Conservation (phyloP, 2,113 vertebrate genomes). For the Stigmatopora nigra region DNA sequence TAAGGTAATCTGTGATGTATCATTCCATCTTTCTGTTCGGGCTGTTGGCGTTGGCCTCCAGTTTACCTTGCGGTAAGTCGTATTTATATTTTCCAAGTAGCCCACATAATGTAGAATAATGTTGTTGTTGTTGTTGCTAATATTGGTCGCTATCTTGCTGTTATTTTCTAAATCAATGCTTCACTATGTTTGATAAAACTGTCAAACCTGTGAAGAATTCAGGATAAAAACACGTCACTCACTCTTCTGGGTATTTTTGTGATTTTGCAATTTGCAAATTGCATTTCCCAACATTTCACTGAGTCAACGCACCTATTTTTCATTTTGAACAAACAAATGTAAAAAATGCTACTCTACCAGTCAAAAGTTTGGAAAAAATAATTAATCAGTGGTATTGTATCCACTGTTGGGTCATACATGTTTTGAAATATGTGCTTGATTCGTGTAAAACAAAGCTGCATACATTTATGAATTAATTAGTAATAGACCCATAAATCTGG, state of each 20-base stretch:
- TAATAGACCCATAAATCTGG: background rate
- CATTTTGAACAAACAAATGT: background rate
- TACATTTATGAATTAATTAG: background rate
- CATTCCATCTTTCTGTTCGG: constrained; percentile 34
- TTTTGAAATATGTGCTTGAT: background rate
- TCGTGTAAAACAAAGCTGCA: background rate
- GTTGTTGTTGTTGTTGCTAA: background rate
- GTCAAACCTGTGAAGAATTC: constrained; percentile 1
- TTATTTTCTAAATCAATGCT: background rate
- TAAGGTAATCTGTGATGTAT: constrained; percentile 47
- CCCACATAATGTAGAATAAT: background rate
- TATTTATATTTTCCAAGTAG: too few species aligned
- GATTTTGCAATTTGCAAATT: constrained; percentile 29
- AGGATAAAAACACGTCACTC: constrained; percentile 17
- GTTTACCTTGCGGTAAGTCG: constrained; percentile 55
- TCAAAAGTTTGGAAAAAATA: too few species aligned
- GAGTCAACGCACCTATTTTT: background rate
- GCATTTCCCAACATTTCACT: background rate
- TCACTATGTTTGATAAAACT: background rate
- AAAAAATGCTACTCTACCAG: too few species aligned
- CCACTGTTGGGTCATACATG: background rate
- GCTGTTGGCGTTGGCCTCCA: constrained; percentile 48
- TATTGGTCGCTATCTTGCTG: background rate
- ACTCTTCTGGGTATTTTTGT: constrained; percentile 11
- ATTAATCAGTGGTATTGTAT: too few species aligned